phyloP scores from a whole-genome alignment of 2,113 vertebrate species.

The Podarcis cretensis region DNA sequence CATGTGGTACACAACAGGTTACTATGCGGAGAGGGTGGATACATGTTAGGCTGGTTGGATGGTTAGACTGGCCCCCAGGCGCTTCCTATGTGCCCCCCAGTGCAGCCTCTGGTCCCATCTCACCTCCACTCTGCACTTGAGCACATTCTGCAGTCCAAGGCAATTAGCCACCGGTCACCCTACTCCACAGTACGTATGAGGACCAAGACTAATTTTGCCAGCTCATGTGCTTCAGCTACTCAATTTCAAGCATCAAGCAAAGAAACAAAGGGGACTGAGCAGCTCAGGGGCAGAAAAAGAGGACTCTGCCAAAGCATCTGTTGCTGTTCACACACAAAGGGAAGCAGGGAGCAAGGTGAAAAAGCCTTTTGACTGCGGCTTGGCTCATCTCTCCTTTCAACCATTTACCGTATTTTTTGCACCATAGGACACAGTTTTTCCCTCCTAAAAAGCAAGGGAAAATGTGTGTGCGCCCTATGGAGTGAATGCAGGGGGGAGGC shows the following conservation, averaged over 20 bases:
- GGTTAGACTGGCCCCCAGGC: background rate
- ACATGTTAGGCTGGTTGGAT: too few relatives aligned
- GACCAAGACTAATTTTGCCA: background rate
- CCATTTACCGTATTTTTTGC: too few relatives aligned
- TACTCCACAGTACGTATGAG: background rate
- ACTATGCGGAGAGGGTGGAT: too few relatives aligned
- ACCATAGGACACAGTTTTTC: too few relatives aligned
- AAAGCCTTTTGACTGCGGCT: constrained; percentile 1
- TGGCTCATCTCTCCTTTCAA: background rate
- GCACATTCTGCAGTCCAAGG: background rate
- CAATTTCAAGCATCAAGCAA: background rate
- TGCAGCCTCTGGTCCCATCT: background rate
- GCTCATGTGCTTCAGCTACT: background rate
- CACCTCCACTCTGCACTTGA: background rate
- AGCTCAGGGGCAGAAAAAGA: background rate
- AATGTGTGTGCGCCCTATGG: too few relatives aligned
- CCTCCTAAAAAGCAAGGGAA: too few relatives aligned
- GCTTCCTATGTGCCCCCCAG: background rate
- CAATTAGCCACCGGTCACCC: too few relatives aligned
- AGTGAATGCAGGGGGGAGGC: too few relatives aligned
- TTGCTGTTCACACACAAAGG: background rate
- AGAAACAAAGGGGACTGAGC: background rate
- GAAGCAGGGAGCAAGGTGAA: background rate
- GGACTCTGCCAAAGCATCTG: constrained; percentile 3
- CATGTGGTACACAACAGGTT: background rate